Percentiles rank a stretch among this genome's conserved stretches.
These are phyloP conservation scores for Chrysolina oricalcia DNA, from an alignment of 2,888 invertebrate species.

Conservation along the genomic window DNA sequence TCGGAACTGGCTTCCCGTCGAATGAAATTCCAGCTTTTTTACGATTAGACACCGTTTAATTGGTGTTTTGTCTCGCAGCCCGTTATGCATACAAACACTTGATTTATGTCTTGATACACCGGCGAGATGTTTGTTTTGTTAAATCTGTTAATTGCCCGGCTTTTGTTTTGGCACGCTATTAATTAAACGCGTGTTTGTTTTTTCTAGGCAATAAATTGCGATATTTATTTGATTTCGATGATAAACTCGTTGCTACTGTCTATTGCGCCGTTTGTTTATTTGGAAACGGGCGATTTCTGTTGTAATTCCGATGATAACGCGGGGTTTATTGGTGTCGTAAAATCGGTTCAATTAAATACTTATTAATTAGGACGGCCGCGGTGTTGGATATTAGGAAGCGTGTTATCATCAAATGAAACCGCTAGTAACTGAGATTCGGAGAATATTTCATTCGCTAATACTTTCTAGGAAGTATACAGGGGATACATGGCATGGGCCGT, in stretches of 20 bases:
- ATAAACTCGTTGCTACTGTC: slow-evolving; percentile 30
- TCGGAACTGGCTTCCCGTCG: slow-evolving; percentile 26
- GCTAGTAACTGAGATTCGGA: too few relatives aligned
- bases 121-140: slow-evolving; percentile 44
- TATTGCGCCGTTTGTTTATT: slow-evolving; percentile 15
- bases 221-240: slow-evolving; percentile 32
- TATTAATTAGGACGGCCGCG: slow-evolving; percentile 1
- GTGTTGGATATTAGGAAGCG: too few relatives aligned
- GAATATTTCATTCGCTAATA: too few relatives aligned
- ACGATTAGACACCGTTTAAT: slow-evolving; percentile 39
- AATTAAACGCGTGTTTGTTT: slow-evolving; percentile 32
- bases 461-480: too few relatives aligned
- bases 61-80: slow-evolving; percentile 40
- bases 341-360: background rate
- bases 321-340: slow-evolving; percentile 14
- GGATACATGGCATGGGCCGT: too few relatives aligned
- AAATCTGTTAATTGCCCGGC: slow-evolving; percentile 44
- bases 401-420: too few relatives aligned
- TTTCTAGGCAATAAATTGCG: slow-evolving; percentile 29
- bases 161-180: slow-evolving; percentile 35
- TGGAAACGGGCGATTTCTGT: slow-evolving; percentile 16
- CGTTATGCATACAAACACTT: slow-evolving; percentile 40
- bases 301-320: slow-evolving; percentile 11
- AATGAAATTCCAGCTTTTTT: slow-evolving; percentile 40
- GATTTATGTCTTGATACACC: slow-evolving; percentile 41